These are phyloP conservation scores for Ceyx melanurus DNA, from an alignment of 2,113 vertebrate genomes.

Conservation along the genomic window DNA sequence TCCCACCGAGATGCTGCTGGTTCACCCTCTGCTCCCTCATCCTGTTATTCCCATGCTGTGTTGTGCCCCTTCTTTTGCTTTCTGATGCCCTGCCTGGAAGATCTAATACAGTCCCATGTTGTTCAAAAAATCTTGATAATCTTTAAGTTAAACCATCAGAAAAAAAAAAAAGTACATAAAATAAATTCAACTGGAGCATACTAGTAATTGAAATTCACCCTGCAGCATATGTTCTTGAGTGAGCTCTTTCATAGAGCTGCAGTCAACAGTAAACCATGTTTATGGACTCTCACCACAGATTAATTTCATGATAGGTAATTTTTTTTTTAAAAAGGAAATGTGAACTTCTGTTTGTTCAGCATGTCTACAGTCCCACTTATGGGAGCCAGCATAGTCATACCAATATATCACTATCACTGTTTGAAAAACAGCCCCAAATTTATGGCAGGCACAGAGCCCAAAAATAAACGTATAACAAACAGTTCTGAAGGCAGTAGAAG, in stretches of 20 bases:
- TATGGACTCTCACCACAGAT: neutral
- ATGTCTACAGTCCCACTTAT: neutral
- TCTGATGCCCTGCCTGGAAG: neutral
- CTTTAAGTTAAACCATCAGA: neutral
- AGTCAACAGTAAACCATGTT: neutral
- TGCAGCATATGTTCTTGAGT: neutral
- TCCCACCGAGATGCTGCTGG: neutral
- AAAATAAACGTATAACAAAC: slow-evolving; percentile 38
- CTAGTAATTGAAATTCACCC: neutral
- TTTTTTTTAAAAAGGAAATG: neutral
- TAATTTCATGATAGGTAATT: neutral
- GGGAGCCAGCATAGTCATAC: neutral
- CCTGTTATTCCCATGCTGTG: too few relatives aligned
- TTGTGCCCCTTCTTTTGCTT: neutral
- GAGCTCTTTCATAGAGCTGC: neutral
- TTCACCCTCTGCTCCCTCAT: neutral
- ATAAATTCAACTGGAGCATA: neutral
- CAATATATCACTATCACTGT: neutral
- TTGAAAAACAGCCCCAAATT: slow-evolving; percentile 34
- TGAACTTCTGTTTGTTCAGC: neutral
- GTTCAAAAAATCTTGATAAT: neutral
- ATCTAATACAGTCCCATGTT: neutral
- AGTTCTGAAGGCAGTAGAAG: neutral
- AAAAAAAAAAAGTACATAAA: neutral
- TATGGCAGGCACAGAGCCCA: neutral